Evolutionary conservation across 2,113 vertebrate species (phyloP).

Genomic region (Hippocampus zosterae): DNA sequence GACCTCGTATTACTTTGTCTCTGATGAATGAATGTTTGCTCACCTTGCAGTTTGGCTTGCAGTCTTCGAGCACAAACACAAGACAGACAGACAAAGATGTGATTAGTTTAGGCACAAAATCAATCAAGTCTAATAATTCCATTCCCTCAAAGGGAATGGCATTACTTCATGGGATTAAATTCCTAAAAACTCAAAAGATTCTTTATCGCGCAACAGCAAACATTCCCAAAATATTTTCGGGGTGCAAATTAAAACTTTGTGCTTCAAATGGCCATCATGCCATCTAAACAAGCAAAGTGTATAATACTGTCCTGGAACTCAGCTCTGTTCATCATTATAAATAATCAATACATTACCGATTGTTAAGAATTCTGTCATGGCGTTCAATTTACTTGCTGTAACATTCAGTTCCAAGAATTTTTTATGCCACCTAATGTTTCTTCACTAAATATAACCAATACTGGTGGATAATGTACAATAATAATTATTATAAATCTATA

Average conservation of each 20-base stretch:
- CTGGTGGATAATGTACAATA: no score
- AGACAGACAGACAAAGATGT: constrained; percentile 6
- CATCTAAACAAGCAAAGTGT: no score
- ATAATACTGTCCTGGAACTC: no score
- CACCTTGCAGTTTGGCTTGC: constrained; percentile 93
- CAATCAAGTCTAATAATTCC: neutral
- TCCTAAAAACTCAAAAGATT: neutral
- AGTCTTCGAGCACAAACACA: constrained; percentile 71
- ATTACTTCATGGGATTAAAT: neutral
- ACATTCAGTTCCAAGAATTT: no score
- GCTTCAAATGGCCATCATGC: neutral
- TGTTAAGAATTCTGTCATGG: no score
- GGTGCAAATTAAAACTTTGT: neutral
- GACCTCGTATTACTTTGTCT: neutral
- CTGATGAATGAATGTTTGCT: constrained; percentile 18
- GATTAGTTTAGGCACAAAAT: neutral
- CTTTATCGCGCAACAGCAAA: neutral
- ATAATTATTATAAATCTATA: no score
- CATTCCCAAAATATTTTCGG: neutral
- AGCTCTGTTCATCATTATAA: no score
- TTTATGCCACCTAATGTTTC: no score
- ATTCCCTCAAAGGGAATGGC: neutral
- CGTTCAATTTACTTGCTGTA: no score
- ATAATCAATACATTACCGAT: no score
- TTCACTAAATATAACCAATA: no score